Evolutionary conservation across 2,113 vertebrate genomes (phyloP).

Genomic region (Cyphomyrus plagiostoma): DNA sequence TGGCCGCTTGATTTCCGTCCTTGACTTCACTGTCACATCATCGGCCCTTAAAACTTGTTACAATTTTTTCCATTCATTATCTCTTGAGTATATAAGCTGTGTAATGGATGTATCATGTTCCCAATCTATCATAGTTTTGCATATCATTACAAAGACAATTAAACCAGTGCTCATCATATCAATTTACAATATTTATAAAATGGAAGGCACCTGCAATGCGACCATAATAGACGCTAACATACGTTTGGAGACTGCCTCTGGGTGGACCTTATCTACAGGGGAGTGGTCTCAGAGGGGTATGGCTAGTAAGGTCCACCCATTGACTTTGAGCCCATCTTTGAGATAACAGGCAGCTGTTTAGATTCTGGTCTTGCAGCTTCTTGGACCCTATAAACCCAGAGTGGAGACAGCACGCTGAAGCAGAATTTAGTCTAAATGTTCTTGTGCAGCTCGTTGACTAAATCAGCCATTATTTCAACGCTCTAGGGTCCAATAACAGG

Average conservation of each 20-base stretch:
- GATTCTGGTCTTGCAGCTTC: neutral
- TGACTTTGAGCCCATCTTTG: neutral
- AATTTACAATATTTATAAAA: neutral
- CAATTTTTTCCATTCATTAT: neutral
- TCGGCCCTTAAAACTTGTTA: neutral
- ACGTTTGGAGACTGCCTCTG: neutral
- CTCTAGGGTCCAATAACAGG: slow-evolving; percentile 7
- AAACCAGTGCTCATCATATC: neutral
- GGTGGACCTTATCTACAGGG: neutral
- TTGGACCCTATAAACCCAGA: neutral
- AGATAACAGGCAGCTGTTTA: neutral
- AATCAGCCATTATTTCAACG: neutral
- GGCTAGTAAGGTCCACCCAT: neutral
- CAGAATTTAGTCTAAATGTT: neutral
- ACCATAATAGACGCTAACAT: neutral
- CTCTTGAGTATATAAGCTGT: neutral
- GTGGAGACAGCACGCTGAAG: neutral
- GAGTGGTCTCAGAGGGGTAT: neutral
- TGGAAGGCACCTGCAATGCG: neutral
- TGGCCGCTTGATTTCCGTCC: neutral
- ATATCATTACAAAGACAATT: neutral
- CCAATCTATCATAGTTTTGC: neutral
- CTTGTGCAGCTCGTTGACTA: neutral
- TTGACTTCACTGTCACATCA: neutral
- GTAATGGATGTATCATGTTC: neutral